Base-by-base conservation (phyloP, 2,888 invertebrate species). In the Adelphocoris suturalis region DNA sequence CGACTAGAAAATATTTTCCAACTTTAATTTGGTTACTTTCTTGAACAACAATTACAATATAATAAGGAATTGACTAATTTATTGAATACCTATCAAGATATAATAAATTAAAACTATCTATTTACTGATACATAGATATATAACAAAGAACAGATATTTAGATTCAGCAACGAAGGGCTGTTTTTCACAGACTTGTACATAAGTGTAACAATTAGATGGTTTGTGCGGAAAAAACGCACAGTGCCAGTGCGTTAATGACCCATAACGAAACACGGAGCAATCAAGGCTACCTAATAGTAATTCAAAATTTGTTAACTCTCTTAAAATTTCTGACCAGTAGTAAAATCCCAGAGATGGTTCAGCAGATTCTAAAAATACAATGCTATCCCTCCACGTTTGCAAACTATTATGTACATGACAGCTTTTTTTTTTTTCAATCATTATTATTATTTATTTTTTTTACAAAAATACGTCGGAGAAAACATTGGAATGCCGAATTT, bases 1-100 rank as follows among this genome's bases (percentile, higher is more conserved):
- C 68, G 68, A 68, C 68, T 68, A 68, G 68, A 68, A 19, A 68
- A 61, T n/a, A 16, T 5, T 57, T 57, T 16, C 7, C n/a, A 57
- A 52, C 52, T 52, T 52, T 12, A 57, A 57, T 57, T 5, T 57
- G 57, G 5, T 57, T 14, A n/a, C n/a, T 7, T 16, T 37, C 37
- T 37, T 2, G 12, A 13, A 16, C 5, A 68, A 68, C 68, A 68
- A 23, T 68, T 23, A 68, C 68, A 23, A 19, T 68, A 4, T 57
- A 16, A 57, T 57, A 57, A 57, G 12, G 16, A 52, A 52, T 52
- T 12, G 12, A 52, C n/a, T 14, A 16, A n/a, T 57, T 16, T n/a
- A 57, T 5, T 2, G 16, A 57, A n/a, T n/a, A 16, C n/a, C n/a
- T n/a, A n/a, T 5, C 14, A n/a, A n/a, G 7, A n/a, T n/a, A 0